Percentiles rank a stretch among this genome's conserved stretches.
Evolutionary conservation across 2,113 vertebrate genomes (phyloP).

Genomic region (Aldabrachelys gigantea): DNA sequence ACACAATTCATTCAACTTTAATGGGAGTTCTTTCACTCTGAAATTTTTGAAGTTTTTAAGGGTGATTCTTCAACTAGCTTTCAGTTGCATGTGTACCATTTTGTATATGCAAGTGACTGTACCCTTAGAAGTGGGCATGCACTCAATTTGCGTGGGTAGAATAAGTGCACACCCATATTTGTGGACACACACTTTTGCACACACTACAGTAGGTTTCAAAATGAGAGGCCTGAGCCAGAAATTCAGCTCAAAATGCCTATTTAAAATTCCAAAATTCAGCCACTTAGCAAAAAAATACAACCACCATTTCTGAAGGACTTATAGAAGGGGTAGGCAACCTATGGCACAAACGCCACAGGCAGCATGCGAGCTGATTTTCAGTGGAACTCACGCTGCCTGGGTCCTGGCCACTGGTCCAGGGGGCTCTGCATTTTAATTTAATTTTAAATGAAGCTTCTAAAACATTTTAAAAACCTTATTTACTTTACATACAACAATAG

Average conservation of each 20-base stretch:
- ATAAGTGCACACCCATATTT: rapidly evolving
- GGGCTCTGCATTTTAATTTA: too few relatives aligned
- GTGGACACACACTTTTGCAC: neutral
- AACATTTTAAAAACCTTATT: too few relatives aligned
- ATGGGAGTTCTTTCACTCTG: neutral
- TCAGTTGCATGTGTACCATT: rapidly evolving
- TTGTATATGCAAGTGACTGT: neutral
- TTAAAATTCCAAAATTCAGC: neutral
- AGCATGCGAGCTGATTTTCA: too few relatives aligned
- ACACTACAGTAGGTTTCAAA: neutral
- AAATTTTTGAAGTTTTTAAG: rapidly evolving
- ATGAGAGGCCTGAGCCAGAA: neutral
- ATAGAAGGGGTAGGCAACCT: neutral
- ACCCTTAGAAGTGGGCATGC: rapidly evolving
- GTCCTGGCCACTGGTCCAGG: too few relatives aligned
- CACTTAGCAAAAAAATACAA: neutral
- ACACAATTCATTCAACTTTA: rapidly evolving
- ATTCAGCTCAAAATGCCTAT: neutral
- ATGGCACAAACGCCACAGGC: too few relatives aligned
- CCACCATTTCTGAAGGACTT: rapidly evolving
- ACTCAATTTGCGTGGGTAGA: rapidly evolving
- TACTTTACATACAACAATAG: too few relatives aligned
- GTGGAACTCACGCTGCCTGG: too few relatives aligned
- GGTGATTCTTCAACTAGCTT: rapidly evolving
- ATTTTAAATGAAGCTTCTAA: too few relatives aligned